These are phyloP conservation scores for Chloropsis cyanopogon DNA, from an alignment of 2,113 vertebrate species.

Conservation along the genomic window DNA sequence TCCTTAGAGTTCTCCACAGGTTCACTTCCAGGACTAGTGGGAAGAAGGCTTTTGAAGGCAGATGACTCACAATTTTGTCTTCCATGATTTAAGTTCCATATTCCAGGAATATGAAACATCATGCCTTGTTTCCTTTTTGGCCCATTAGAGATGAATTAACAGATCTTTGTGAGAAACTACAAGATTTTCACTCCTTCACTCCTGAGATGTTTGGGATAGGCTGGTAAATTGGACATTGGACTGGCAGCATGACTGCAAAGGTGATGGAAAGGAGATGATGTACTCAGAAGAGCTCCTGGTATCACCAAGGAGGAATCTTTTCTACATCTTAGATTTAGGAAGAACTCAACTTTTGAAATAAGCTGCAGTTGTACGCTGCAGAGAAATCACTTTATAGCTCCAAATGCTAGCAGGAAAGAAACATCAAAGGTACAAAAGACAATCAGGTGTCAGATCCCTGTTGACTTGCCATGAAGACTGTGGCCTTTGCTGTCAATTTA, in stretches of 20 bases:
- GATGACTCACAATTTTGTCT: neutral
- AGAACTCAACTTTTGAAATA: neutral
- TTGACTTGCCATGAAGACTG: neutral
- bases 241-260: neutral
- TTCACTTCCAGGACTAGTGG: neutral
- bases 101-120: neutral
- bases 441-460: neutral
- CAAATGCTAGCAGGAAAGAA: neutral
- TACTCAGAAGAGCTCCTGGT: neutral
- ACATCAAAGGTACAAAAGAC: conserved; percentile 2
- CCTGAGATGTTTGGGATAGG: neutral
- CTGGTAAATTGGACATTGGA: neutral
- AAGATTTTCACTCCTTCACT: neutral
- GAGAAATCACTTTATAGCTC: neutral
- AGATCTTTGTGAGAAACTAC: neutral
- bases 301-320: neutral
- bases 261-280: neutral
- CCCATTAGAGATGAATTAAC: neutral
- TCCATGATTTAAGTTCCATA: neutral
- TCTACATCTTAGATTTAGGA: neutral
- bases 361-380: neutral
- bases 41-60: neutral
- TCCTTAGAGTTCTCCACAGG: neutral
- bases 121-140: neutral
- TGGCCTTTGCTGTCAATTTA: conserved; percentile 5